Conservation (phyloP, 2,797 vertebrate genomes). For the Petrocephalus schoutedeni region DNA sequence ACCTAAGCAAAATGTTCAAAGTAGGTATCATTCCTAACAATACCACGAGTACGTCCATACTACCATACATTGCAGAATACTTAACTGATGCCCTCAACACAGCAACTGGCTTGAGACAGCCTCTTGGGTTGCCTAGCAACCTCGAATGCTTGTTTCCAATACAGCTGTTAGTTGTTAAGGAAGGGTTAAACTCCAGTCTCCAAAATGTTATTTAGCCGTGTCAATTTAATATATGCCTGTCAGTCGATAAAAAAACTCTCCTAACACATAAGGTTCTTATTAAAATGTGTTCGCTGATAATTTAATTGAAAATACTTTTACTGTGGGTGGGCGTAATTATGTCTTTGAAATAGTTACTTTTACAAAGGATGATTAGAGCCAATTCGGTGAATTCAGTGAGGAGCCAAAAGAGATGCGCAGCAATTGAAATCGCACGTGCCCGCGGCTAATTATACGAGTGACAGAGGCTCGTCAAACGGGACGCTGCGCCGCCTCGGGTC, state of each 20-base stretch:
- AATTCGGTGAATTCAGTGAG: neutral
- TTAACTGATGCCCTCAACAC: slow-evolving; percentile 40
- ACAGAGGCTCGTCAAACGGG: neutral
- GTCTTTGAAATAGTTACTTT: neutral
- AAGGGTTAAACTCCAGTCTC: slow-evolving; percentile 26
- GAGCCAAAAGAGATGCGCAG: neutral
- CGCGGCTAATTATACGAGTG: slow-evolving; percentile 7
- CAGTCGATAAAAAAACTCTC: neutral
- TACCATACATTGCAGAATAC: slow-evolving; percentile 37
- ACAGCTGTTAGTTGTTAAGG: slow-evolving; percentile 38
- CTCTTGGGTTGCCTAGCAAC: slow-evolving; percentile 54
- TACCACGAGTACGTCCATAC: neutral
- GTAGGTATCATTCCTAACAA: neutral
- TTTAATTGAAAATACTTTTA: neutral
- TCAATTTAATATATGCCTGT: slow-evolving; percentile 3
- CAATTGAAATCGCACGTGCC: neutral
- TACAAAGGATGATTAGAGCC: neutral
- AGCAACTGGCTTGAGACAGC: slow-evolving; percentile 51
- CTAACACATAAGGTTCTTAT: neutral
- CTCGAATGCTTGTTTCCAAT: slow-evolving; percentile 42
- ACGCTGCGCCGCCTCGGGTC: neutral
- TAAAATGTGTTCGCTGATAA: neutral
- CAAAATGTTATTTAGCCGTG: slow-evolving; percentile 5
- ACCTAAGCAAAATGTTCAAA: neutral
- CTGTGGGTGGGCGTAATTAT: neutral